Evolutionary conservation across 2,113 vertebrate species (phyloP), one percentile per base, ranked within the genome.

Genomic region (Pterocles orientalis): DNA sequence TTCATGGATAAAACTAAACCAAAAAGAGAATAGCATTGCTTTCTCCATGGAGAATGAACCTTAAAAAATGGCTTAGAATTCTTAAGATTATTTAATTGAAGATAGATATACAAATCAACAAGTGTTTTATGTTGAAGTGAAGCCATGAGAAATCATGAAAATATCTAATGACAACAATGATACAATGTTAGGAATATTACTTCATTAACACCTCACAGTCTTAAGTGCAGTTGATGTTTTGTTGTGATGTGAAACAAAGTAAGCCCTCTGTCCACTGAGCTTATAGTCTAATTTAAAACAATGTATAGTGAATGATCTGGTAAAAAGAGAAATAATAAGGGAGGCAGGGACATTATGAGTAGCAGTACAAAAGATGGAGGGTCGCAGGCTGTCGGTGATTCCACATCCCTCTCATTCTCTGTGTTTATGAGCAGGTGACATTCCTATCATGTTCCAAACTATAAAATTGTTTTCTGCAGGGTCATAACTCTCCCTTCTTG

Each of bases 371-470:
- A 77, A 80, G 28, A 19, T 50, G 19, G 33, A 78, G 21, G 26
- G 15, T 71, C 41, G 33, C 28, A 66, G 31, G 6, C 28, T 86
- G 9, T 69, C 62, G 66, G 50, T 64, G 48, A 39, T 86, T 76
- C 10, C 7, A 7, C 4, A 0, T 5, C 8, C 24, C 1, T 2
- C 20, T 86, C 31, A 48, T 51, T 83, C 20, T 10, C 18, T 36
- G 24, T 60, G 9, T 54, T 80, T 82, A 12, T 58, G 47, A 65
- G 5, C 20, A 70, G 24, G 15, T 33, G 28, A 54, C 2, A 3
- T 11, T 88, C 23, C 25, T 87, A 1, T 51, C 8, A 23, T 53
- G 9, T 86, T 88, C 62, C 71, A 86, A 36, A 66, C 7, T 16
- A 2, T 48, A 31, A 60, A 12, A 26, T 39, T 88, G 29, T 25